These are phyloP conservation scores for Callinectes sapidus DNA, from an alignment of 2,888 invertebrate species.

Conservation along the genomic window DNA sequence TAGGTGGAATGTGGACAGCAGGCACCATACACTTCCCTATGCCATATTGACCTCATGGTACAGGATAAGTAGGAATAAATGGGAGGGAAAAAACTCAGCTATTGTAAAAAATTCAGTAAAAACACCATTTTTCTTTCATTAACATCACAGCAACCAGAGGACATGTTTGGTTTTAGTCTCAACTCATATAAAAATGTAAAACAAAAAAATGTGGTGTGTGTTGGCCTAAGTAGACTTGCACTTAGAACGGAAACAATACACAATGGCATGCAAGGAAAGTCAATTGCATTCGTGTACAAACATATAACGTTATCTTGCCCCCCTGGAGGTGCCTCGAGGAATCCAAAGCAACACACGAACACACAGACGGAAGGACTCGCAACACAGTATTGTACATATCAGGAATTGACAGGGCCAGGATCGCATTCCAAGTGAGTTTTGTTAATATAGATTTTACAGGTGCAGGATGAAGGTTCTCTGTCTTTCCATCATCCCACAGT, in stretches of 20 bases:
- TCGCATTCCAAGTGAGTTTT: background rate
- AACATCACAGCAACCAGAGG: background rate
- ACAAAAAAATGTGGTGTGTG: background rate
- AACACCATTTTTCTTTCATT: background rate
- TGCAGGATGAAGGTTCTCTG: background rate
- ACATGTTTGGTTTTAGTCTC: background rate
- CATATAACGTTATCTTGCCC: background rate
- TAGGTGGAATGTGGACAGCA: no score
- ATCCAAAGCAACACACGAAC: background rate
- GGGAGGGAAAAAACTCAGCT: background rate
- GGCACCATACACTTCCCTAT: no score
- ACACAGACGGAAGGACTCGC: background rate
- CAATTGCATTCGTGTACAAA: background rate
- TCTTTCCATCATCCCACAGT: background rate
- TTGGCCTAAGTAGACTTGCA: background rate
- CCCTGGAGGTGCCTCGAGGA: background rate
- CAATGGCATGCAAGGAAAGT: background rate
- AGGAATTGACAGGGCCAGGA: background rate
- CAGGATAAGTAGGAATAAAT: background rate
- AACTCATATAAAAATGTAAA: background rate
- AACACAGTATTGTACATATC: background rate
- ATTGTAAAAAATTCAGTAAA: background rate
- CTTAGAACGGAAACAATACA: background rate
- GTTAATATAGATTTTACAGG: background rate
- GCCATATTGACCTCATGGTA: no score